Conservation (phyloP, 2,797 vertebrate genomes). For the Parauchenoglanis ngamensis region DNA sequence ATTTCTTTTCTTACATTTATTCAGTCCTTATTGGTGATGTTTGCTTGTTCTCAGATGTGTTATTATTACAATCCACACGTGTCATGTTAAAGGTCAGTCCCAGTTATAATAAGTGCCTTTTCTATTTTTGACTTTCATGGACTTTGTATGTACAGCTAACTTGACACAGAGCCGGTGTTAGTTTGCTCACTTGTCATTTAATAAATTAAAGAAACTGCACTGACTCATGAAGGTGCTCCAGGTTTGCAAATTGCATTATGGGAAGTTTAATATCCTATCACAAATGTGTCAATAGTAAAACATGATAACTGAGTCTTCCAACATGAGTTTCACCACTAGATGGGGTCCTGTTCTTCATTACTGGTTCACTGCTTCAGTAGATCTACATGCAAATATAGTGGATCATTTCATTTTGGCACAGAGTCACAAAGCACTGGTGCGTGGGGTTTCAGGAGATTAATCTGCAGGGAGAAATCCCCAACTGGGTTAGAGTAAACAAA, state of each 20-base stretch:
- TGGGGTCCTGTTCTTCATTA: conserved; percentile 35
- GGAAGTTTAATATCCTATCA: not conserved
- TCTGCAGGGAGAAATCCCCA: conserved; percentile 29
- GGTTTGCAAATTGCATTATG: not conserved
- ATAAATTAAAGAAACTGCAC: conserved; percentile 22
- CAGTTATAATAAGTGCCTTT: conserved; percentile 58
- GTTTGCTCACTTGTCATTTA: conserved; percentile 29
- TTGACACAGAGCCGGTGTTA: conserved; percentile 13
- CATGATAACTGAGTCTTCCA: not conserved
- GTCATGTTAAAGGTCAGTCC: conserved; percentile 21
- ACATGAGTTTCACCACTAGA: conserved; percentile 39
- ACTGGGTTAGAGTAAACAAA: conserved; percentile 26
- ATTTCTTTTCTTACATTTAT: conserved; percentile 5
- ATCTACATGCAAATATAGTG: not conserved
- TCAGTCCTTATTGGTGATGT: not conserved
- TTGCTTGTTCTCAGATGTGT: conserved; percentile 4
- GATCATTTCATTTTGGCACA: conserved; percentile 24
- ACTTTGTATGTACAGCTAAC: conserved; percentile 12
- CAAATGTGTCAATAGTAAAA: not conserved
- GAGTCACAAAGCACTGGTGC: conserved; percentile 27
- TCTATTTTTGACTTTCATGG: conserved; percentile 33
- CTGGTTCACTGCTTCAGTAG: not conserved
- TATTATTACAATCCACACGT: conserved; percentile 6
- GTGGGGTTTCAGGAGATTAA: conserved; percentile 36
- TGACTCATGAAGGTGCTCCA: not conserved